Percentiles rank a stretch among this genome's conserved stretches.
Conservation (phyloP, 2,797 vertebrate genomes). For the Pseudomugil tenellus region DNA sequence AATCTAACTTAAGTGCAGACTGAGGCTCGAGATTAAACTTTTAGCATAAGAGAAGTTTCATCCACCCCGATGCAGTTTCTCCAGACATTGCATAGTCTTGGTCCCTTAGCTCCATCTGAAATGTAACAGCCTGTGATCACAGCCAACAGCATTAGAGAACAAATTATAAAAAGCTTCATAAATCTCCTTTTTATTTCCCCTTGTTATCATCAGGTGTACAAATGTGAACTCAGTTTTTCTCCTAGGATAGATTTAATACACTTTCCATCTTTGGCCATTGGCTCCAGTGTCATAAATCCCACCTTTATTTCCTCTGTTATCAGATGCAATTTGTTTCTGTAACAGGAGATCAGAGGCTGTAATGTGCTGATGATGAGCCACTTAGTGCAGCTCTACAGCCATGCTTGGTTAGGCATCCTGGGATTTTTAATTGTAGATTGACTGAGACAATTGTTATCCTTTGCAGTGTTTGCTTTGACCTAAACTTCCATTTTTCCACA, state of each 20-base stretch:
- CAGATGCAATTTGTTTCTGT: constrained; percentile 70
- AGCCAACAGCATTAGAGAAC: constrained; percentile 41
- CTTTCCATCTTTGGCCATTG: constrained; percentile 42
- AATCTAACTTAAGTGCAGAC: background rate
- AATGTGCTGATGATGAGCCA: constrained; percentile 70
- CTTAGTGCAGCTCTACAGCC: constrained; percentile 58
- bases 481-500: constrained; percentile 49
- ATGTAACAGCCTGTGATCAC: constrained; percentile 32
- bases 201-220: constrained; percentile 52
- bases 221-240: constrained; percentile 47
- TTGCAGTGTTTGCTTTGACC: constrained; percentile 51
- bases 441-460: constrained; percentile 57
- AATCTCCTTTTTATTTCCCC: constrained; percentile 55
- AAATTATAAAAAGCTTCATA: constrained; percentile 49
- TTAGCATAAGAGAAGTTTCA: background rate
- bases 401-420: constrained; percentile 50
- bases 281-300: constrained; percentile 60
- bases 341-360: constrained; percentile 69
- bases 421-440: constrained; percentile 69
- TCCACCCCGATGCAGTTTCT: background rate
- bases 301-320: constrained; percentile 63
- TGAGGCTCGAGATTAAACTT: background rate
- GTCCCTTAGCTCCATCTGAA: constrained; percentile 35
- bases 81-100: constrained; percentile 1
- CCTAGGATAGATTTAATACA: constrained; percentile 50